Base-by-base conservation (phyloP, 2,888 invertebrate species). In the Cephus pulcher region DNA sequence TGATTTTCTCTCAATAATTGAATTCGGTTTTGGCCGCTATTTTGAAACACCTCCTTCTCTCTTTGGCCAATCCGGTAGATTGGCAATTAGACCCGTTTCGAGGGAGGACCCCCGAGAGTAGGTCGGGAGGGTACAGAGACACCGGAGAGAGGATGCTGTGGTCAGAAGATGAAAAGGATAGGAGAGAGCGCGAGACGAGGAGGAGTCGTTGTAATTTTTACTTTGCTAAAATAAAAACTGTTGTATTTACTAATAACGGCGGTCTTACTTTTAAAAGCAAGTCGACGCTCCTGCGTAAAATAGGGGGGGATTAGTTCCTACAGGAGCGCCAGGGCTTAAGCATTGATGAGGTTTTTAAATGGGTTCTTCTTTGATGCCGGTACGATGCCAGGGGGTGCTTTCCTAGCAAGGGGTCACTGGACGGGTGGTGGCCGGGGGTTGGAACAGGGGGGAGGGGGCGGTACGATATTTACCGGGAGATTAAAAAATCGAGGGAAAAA, bases 341-440 rank as follows among this genome's bases (percentile, higher is more conserved):
- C 91, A 91, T 91, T 91, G 91, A 91, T 91, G 91, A 91, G 91
- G 91, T 91, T 91, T 91, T 91, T 91, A 91, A 91, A 91, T 91
- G 91, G 91, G 91, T 91, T 91, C 91, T 90, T 88, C 90, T 91
- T 91, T 91, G 91, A 91, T 91, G 90, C 87, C 84, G 85, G 85
- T 79, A 82, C 77, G 80, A 82, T 77, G 82, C 80, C 80, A 80
- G 84, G 80, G 79, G 78, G 82, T 83, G 82, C 83, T 79, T 83
- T 15, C 23, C 56, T 23, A 56, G 56, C 23, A 82, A 85, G 84
- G 84, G 84, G 87, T 71, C 71, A 71, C 34, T 71, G 71, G 71
- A 15, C 30, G 82, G 6, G 9, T 9, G 6, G 23, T 0, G 40
- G 40, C 6, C 6, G 6, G 40, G 40, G 40, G 82, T 77, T 78